phyloP scores from a whole-genome alignment of 2,113 vertebrate species.

The Callipepla californica region DNA sequence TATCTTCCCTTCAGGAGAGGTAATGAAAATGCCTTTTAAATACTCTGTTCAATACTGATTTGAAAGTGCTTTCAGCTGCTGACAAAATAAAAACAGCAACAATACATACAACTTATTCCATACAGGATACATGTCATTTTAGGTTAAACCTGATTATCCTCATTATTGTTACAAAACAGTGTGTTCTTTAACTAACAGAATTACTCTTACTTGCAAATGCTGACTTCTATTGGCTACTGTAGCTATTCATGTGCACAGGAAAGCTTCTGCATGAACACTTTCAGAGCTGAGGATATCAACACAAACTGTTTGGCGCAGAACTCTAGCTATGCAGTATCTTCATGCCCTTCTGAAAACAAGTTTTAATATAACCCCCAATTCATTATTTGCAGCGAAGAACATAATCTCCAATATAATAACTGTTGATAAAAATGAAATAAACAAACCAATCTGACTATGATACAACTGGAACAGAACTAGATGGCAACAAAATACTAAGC shows the following conservation, averaged over 20 bases:
- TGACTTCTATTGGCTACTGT: neutral
- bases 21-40: neutral
- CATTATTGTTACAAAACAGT: neutral
- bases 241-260: neutral
- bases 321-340: neutral
- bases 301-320: neutral
- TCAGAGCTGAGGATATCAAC: neutral
- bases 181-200: neutral
- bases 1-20: neutral
- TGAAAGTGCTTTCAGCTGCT: neutral
- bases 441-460: neutral
- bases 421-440: neutral
- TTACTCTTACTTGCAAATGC: neutral
- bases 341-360: neutral
- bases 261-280: neutral
- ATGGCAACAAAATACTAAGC: neutral
- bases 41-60: neutral
- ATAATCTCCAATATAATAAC: neutral
- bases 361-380: neutral
- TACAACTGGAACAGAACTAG: conserved; percentile 5
- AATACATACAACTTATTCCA: neutral
- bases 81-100: neutral
- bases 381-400: neutral
- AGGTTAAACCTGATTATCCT: neutral
- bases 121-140: neutral